Evolutionary conservation across 2,113 vertebrate genomes (phyloP), one percentile per base, ranked within the genome.

Genomic region (Neolamprologus devosi): DNA sequence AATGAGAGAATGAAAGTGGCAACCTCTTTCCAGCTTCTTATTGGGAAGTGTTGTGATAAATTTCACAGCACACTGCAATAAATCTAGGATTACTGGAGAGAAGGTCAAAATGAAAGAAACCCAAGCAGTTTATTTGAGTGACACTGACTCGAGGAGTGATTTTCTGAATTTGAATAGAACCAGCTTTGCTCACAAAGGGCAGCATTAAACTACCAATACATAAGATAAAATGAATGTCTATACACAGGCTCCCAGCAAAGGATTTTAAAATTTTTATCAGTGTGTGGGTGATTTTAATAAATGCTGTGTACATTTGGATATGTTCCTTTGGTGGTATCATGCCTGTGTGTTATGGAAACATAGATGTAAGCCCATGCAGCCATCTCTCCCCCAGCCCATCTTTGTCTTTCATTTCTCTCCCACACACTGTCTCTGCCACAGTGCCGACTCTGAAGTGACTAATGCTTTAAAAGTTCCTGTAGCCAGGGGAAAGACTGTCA

Each of bases 401-500:
- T 45, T 73, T 86, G 84, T 85, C 85, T 91, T 86, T 88, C 79
- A 90, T 90, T 90, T 49, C 81, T 84, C 93, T 90, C 92, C 93
- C 91, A 94, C 93, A 93, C 88, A 82, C 80, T 63, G 91, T 91
- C 87, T 86, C 83, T 80, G 80, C 87, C 11, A 11, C 68, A 53
- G 86, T 12, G 5, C 81, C 1, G 33, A 73, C 84, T 88, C 84
- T 85, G 58, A 90, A 89, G 86, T 91, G 91, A 94, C 91, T 92
- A 94, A 94, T 89, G 85, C 91, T 93, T 93, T 85, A 88, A 91
- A 93, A 94, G 79, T 88, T 88, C 65, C 85, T 83, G 63, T 82
- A 86, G 90, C 94, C 85, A 86, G 91, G 87, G 91, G 90, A 91
- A 68, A 91, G 92, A 51, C 88, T 92, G 91, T 94, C 92, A 92